These are phyloP conservation scores for Notospermus geniculatus DNA, from an alignment of 1,140 invertebrate genomes.

Conservation along the genomic window DNA sequence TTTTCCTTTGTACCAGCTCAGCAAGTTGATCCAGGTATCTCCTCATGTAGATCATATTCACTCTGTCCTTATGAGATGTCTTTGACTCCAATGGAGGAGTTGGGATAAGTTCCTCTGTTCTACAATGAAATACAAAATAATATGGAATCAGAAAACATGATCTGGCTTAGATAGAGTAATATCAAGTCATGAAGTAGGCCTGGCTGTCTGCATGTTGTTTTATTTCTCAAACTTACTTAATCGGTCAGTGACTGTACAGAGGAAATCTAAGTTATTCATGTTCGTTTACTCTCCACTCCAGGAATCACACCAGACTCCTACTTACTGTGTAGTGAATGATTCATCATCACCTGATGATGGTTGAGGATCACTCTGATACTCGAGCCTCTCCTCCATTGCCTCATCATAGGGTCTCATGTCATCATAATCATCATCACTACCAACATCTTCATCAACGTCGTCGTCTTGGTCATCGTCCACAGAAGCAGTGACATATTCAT, in stretches of 20 bases:
- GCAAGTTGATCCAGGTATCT: constrained; percentile 47
- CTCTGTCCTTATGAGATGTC: constrained; percentile 45
- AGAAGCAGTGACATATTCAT: constrained; percentile 7
- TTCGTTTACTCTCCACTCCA: background rate
- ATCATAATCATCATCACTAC: constrained; percentile 28
- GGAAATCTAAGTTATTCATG: background rate
- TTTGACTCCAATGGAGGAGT: constrained; percentile 32
- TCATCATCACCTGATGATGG: constrained; percentile 20
- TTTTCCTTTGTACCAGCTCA: constrained; percentile 44
- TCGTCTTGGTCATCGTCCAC: constrained; percentile 32
- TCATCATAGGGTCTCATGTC: constrained; percentile 29
- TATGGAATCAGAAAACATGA: too few species aligned
- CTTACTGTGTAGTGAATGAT: background rate
- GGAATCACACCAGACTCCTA: background rate
- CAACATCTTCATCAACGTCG: constrained; percentile 30
- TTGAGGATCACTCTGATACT: background rate
- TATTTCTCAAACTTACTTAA: too few species aligned
- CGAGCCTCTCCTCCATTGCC: constrained; percentile 8
- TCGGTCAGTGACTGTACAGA: background rate
- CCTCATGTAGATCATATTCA: constrained; percentile 51
- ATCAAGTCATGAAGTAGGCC: too few species aligned
- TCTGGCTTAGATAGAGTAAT: too few species aligned
- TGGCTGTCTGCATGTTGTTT: too few species aligned
- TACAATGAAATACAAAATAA: constrained; percentile 9
- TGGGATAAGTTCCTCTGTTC: constrained; percentile 25